A percentile compares a stretch with the other conserved stretches of the same genome.
These are phyloP conservation scores for Scaptomyza pallida DNA, from an alignment of 1,140 invertebrate genomes.

Conservation along the genomic window DNA sequence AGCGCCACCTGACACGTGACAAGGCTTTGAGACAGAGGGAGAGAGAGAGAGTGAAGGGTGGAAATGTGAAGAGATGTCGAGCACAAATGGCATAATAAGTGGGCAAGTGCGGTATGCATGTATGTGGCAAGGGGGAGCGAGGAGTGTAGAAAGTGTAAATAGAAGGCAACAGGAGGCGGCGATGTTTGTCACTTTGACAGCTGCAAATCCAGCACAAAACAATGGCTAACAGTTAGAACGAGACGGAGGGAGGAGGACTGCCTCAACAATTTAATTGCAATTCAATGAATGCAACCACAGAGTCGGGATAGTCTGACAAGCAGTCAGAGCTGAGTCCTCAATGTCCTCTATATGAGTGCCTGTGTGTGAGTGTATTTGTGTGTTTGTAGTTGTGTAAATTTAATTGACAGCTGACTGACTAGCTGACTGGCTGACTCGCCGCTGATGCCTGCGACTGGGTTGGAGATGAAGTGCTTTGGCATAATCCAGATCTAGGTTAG, in stretches of 20 bases:
- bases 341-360: constrained; percentile 34
- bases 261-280: constrained; percentile 70
- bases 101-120: constrained; percentile 10
- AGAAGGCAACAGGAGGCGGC: constrained; percentile 28
- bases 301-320: neutral
- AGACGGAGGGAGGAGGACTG: neutral
- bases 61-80: constrained; percentile 3
- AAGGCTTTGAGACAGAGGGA: neutral
- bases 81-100: constrained; percentile 79
- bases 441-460: neutral
- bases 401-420: constrained; percentile 57
- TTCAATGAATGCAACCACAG: constrained; percentile 58
- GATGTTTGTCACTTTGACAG: constrained; percentile 77
- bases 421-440: neutral
- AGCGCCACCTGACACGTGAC: constrained; percentile 41
- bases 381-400: constrained; percentile 43
- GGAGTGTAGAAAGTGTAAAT: neutral
- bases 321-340: constrained; percentile 2
- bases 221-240: constrained; percentile 10
- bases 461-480: too few species aligned
- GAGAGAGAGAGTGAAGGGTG: neutral
- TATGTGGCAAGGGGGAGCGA: neutral
- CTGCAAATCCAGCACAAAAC: constrained; percentile 69
- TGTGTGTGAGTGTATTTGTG: constrained; percentile 30
- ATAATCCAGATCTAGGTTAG: neutral